phyloP scores from a whole-genome alignment of 2,113 vertebrate genomes.

The Brachypteracias leptosomus region DNA sequence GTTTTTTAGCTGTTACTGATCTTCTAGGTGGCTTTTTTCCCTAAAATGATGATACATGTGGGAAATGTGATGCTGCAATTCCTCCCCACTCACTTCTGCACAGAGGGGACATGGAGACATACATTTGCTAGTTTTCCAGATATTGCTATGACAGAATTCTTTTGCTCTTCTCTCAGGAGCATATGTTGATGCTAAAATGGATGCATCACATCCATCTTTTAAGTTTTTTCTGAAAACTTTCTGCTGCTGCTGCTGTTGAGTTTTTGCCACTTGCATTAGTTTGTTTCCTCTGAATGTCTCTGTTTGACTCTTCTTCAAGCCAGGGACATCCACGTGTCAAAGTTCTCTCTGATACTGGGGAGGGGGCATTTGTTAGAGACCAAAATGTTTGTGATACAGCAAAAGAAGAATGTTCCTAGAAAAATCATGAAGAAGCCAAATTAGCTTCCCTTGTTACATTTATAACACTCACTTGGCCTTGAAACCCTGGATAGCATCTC shows the following conservation, averaged over 20 bases:
- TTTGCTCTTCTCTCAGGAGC: neutral
- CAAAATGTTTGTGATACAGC: neutral
- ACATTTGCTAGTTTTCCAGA: neutral
- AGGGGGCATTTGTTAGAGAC: neutral
- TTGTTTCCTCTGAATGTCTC: neutral
- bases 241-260: neutral
- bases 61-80: neutral
- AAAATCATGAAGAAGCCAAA: neutral
- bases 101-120: neutral
- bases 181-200: neutral
- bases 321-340: neutral
- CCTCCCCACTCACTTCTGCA: neutral
- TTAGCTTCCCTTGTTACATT: neutral
- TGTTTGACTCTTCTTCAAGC: neutral
- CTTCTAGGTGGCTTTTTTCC: neutral
- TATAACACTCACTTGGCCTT: neutral
- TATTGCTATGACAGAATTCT: neutral
- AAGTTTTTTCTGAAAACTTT: neutral
- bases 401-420: neutral
- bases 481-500: neutral
- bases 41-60: accelerated
- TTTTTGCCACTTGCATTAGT: neutral
- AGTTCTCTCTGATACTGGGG: neutral
- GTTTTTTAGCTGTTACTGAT: neutral
- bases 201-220: neutral